Evolutionary conservation across 2,888 invertebrate genomes (phyloP), one percentile per base, ranked within the genome.

Genomic region (Idaea aversata): DNA sequence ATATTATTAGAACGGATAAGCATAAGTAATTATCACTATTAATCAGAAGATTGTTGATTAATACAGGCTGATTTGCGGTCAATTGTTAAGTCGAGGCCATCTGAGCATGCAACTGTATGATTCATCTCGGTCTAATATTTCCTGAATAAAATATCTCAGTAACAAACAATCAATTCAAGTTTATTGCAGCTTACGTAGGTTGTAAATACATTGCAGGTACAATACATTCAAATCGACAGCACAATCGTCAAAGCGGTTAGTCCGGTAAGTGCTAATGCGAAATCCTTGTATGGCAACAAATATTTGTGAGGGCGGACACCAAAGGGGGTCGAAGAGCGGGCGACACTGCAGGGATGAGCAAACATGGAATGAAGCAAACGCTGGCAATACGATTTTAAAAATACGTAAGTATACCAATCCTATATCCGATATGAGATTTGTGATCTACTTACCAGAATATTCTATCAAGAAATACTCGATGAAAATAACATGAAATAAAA

Each of bases 211-310:
- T 36, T 36, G 64, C 64, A 47, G 13, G 7, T 47, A 47, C 5
- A 47, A 47, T 47, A 47, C 47, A 47, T 47, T 47, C 0, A 47
- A 13, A 47, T 47, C 47, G 47, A 75, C 77, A 85, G 80, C 81
- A 80, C 79, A 82, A 85, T 84, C 82, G 78, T 74, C 69, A 71
- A 70, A 70, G 77, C 74, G 75, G 78, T 74, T 78, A 76, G 75
- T 73, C 77, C 77, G 72, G 83, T 84, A 78, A 80, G 82, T 81
- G 85, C 82, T 88, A 90, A 90, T 89, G 89, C 85, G 80, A 87
- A 87, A 87, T 77, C 81, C 87, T 77, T 89, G 88, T 89, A 79
- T 72, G 77, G 75, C 77, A 71, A 77, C 80, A 82, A 85, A 86
- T 87, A 86, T 88, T 85, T 83, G 85, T 78, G 83, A 82, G 84